phyloP scores from a whole-genome alignment of 2,888 invertebrate genomes.

The Pterostichus madidus region DNA sequence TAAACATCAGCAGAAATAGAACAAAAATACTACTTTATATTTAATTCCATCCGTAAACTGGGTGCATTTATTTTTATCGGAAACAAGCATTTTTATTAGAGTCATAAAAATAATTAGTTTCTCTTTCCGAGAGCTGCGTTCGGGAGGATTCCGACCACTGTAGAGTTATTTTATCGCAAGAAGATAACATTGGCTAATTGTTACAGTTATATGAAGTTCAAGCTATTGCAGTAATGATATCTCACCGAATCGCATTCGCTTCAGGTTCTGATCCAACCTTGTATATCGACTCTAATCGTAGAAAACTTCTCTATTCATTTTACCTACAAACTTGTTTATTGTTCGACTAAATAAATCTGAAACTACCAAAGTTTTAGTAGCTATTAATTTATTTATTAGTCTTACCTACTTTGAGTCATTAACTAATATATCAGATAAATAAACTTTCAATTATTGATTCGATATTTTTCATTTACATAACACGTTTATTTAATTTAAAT shows the following conservation, averaged over 20 bases:
- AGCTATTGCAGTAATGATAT: conserved; percentile 64
- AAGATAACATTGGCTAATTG: conserved; percentile 67
- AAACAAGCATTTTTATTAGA: conserved; percentile 57
- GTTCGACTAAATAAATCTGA: conserved; percentile 28
- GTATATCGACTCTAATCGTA: conserved; percentile 53
- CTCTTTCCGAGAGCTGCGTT: conserved; percentile 27
- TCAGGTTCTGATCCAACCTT: conserved; percentile 29
- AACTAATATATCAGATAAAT: too few species aligned
- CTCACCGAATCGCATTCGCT: conserved; percentile 40
- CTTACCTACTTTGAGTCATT: not conserved
- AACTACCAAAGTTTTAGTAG: not conserved
- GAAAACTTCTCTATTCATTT: conserved; percentile 38
- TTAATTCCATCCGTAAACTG: conserved; percentile 47
- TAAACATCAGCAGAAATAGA: conserved; percentile 38
- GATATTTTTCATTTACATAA: too few species aligned
- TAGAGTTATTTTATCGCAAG: conserved; percentile 62
- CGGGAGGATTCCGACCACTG: conserved; percentile 16
- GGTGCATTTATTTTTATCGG: conserved; percentile 54
- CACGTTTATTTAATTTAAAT: too few species aligned
- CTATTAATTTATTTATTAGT: not conserved
- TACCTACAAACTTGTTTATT: conserved; percentile 19
- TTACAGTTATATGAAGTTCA: conserved; percentile 66
- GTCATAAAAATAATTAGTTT: conserved; percentile 62
- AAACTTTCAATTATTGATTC: too few species aligned
- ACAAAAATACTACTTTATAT: conserved; percentile 51